Evolutionary conservation across 2,888 invertebrate genomes (phyloP), one percentile per base, ranked within the genome.

Genomic region (Lepidonotus clava): DNA sequence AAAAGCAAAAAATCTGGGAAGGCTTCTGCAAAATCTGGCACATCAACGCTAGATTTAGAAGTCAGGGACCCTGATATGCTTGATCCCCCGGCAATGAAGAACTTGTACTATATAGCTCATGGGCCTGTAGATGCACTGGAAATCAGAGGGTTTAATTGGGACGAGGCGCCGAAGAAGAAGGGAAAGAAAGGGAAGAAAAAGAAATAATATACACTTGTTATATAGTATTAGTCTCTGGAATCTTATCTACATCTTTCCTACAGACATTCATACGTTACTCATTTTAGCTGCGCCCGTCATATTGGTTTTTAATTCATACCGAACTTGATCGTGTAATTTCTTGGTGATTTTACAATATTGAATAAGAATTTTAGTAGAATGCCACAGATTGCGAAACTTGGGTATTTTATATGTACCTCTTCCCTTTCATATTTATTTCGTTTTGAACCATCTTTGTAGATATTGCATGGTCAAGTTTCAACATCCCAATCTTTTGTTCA

Each of bases 101-200:
- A 98, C 92, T 97, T 98, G 0, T 98, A 98, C 93, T 97, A 97
- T 92, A 97, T 97, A 0, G 98, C 98, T 90, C 98, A 98, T 92
- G 98, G 98, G 93, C 97, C 98, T 0, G 98, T 98, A 94, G 98
- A 98, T 92, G 95, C 98, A 14, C 94, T 98, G 21, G 96, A 96
- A 91, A 96, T 96, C 56, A 95, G 98, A 89, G 98, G 98, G 0
- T 98, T 98, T 93, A 96, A 97, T 41, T 98, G 98, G 96, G 97
- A 97, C 0, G 97, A 97, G 89, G 97, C 96, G 6, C 96, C 96
- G 91, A 97, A 97, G 94, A 97, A 97, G 94, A 98, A 97, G 94
- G 91, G 91, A 76, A 90, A 89, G 83, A 91, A 91, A 56, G 90
- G 90, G 83, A 89, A 89, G 56, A 90, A 90, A 83, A 91, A 91